phyloP scores from a whole-genome alignment of 2,888 invertebrate genomes.

The Hydropsyche betteni region DNA sequence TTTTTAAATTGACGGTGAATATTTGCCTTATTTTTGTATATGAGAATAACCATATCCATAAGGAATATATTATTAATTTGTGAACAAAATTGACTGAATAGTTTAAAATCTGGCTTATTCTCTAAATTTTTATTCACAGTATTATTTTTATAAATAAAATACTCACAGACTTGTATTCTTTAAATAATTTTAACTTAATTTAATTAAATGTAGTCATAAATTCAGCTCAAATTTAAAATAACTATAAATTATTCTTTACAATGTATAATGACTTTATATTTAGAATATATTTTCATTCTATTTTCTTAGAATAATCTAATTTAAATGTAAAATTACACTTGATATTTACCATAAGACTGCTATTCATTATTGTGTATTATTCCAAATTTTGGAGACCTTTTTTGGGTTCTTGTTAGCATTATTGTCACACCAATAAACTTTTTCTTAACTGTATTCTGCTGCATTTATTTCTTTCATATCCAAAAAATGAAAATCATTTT shows the following conservation, averaged over 20 bases:
- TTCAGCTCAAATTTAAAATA: constrained; percentile 19
- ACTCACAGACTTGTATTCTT: constrained; percentile 31
- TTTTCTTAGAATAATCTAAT: background rate
- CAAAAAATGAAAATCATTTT: no score
- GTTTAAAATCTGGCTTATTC: no score
- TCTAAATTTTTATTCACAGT: no score
- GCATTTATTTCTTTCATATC: no score
- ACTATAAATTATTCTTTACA: background rate
- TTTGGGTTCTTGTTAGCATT: constrained; percentile 53
- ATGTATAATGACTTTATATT: background rate
- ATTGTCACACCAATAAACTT: constrained; percentile 43
- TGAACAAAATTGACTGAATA: no score
- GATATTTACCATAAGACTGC: constrained; percentile 29
- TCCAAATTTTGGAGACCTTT: constrained; percentile 31
- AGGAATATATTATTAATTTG: no score
- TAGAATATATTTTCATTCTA: background rate
- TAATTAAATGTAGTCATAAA: constrained; percentile 2
- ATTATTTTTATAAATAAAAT: background rate
- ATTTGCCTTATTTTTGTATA: no score
- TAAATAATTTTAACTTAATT: background rate
- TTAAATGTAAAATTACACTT: background rate
- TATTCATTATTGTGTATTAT: constrained; percentile 26
- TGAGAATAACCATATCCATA: no score
- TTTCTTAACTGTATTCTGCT: background rate
- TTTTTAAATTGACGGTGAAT: no score